Evolutionary conservation across 1,140 invertebrate genomes (phyloP).

Genomic region (Meloidogyne exigua): DNA sequence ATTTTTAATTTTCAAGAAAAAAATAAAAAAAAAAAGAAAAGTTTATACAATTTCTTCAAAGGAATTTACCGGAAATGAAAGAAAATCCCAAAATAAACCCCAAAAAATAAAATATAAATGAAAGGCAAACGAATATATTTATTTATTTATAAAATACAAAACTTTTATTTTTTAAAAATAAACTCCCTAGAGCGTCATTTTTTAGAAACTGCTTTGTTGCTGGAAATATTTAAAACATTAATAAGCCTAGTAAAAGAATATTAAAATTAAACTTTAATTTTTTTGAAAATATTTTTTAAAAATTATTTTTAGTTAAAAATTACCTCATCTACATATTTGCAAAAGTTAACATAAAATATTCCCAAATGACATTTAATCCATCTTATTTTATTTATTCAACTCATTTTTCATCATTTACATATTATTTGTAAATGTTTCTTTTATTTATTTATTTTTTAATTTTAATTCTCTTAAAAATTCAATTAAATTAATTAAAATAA

Average conservation of each 20-base stretch:
- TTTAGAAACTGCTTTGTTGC: background rate
- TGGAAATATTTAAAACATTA: too few species aligned
- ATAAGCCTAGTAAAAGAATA: too few species aligned
- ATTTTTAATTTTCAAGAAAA: background rate
- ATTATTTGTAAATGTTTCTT: background rate
- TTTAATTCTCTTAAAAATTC: background rate
- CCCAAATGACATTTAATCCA: background rate
- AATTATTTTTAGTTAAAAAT: background rate
- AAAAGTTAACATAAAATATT: background rate
- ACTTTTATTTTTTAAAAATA: background rate
- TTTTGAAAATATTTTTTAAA: background rate
- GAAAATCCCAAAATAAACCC: background rate
- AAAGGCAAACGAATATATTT: background rate
- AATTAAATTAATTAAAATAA: background rate
- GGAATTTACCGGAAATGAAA: background rate
- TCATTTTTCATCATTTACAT: background rate
- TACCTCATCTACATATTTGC: background rate
- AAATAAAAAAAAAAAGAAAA: background rate
- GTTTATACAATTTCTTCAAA: background rate
- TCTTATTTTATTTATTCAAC: background rate
- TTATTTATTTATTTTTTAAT: background rate
- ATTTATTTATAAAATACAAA: too few species aligned
- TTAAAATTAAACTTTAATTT: too few species aligned
- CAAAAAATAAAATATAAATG: background rate
- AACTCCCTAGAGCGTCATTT: background rate